phyloP scores from a whole-genome alignment of 2,888 invertebrate species.

The Synergus japonicus region DNA sequence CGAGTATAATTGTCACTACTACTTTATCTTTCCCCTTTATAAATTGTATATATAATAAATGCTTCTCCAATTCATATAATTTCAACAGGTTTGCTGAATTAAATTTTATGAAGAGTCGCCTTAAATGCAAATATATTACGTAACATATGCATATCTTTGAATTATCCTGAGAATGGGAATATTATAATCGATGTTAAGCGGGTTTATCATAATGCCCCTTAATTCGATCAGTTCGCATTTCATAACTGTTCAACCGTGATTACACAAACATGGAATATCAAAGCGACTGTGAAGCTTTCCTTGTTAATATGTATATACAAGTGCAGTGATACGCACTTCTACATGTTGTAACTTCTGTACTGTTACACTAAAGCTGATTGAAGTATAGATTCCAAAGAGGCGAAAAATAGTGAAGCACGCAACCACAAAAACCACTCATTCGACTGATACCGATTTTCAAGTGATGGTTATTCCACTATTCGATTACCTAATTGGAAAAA shows the following conservation, averaged over 20 bases:
- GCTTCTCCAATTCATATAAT: background rate
- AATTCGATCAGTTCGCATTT: slow-evolving; percentile 64
- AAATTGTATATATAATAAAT: background rate
- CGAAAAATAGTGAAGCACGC: background rate
- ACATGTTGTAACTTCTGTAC: background rate
- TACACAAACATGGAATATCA: slow-evolving; percentile 66
- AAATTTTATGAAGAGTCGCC: background rate
- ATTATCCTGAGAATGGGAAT: slow-evolving; percentile 4
- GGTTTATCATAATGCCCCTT: slow-evolving; percentile 68
- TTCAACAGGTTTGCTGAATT: background rate
- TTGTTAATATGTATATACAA: slow-evolving; percentile 9
- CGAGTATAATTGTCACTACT: slow-evolving; percentile 12
- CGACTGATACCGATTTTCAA: background rate
- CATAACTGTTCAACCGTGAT: slow-evolving; percentile 62
- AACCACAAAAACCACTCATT: slow-evolving; percentile 22
- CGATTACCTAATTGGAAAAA: slow-evolving; percentile 16
- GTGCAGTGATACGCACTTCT: background rate
- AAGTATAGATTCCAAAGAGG: background rate
- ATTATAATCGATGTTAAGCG: slow-evolving; percentile 32
- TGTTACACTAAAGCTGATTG: slow-evolving; percentile 18
- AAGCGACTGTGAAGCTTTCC: slow-evolving; percentile 51
- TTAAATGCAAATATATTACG: slow-evolving; percentile 33
- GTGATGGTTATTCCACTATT: background rate
- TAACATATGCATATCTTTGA: background rate
- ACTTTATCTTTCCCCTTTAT: background rate